A percentile compares a stretch with the other conserved stretches of the same genome.
phyloP scores from a whole-genome alignment of 23 tunicate genomes.

The Styela plicata region DNA sequence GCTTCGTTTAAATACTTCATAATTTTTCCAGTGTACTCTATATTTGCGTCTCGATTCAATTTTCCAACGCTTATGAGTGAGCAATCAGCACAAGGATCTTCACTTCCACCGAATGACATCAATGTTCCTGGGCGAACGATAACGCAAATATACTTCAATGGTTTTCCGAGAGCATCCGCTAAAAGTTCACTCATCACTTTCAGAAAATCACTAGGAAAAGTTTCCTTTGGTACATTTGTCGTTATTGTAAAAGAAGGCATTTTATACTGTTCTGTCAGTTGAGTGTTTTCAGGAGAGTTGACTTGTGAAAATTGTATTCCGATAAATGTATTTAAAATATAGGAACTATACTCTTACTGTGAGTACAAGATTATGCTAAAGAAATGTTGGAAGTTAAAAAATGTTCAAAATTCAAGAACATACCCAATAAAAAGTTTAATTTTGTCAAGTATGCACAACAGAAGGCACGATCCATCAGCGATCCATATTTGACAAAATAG shows the following conservation, averaged over 20 bases:
- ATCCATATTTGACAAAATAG: too few relatives aligned
- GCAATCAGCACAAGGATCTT: slow-evolving; percentile 60
- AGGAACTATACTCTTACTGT: too few relatives aligned
- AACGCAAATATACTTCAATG: slow-evolving; percentile 42
- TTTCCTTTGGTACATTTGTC: slow-evolving; percentile 37
- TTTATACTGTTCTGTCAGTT: too few relatives aligned
- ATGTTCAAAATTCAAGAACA: too few relatives aligned
- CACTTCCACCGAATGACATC: slow-evolving; percentile 68
- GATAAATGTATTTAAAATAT: too few relatives aligned
- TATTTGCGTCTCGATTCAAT: background rate
- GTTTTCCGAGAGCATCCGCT: slow-evolving; percentile 29
- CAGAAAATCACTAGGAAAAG: slow-evolving; percentile 27
- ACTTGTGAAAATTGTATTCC: too few relatives aligned
- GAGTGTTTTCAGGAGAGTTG: too few relatives aligned
- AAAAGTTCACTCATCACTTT: slow-evolving; percentile 29
- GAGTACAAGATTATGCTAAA: too few relatives aligned
- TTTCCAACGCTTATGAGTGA: slow-evolving; percentile 4
- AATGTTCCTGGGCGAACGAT: slow-evolving; percentile 43
- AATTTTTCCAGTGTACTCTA: background rate
- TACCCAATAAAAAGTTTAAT: too few relatives aligned
- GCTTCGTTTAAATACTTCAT: background rate
- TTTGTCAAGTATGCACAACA: too few relatives aligned
- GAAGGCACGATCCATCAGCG: too few relatives aligned
- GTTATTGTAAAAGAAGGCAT: slow-evolving; percentile 50
- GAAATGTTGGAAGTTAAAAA: too few relatives aligned